Base-by-base conservation (phyloP, 2,797 vertebrate genomes). In the Tauraco hartlaubi region DNA sequence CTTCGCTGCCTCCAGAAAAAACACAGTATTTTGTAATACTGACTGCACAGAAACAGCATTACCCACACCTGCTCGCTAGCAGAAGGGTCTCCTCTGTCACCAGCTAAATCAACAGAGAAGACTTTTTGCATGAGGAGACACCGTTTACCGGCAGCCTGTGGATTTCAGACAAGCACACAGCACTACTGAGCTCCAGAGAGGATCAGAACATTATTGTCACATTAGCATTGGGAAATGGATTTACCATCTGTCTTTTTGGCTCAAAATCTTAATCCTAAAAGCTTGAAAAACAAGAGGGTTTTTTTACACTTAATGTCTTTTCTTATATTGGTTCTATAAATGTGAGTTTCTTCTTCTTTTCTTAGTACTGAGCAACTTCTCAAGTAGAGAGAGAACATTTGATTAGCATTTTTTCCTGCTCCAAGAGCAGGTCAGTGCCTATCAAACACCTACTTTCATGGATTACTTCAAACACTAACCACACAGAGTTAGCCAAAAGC, bases 221-320 rank as follows among this genome's bases (percentile, higher is more conserved):
- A 92, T 91, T 66, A 91, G 66, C 58, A 83, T 5, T 39, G 68
- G 79, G 59, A 92, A 96, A 94, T 61, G 22, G 41, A 92, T 86
- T 91, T 93, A 81, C 64, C 77, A 87, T 84, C 76, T 95, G 73
- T 75, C 61, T 94, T 94, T 87, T 26, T 56, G 56, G 51, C 78
- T 89, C 41, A 44, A 82, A 83, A 73, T 41, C 59, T 72, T 64
- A 85, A 90, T 71, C 64, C 73, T 61, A 62, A 87, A 54, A 67
- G n/a, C 49, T 8, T 76, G 18, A 79, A 90, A 84, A 93, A 15
- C 11, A 67, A 51, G 20, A 25, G 12, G 10, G 15, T 43, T 3
- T 48, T 88, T 67, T 41, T 54, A 54, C 22, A 84, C 8, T 58
- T 75, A 12, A 43, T 5, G 7, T 55, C 29, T 21, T 5, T 74